Percentiles rank a stretch among this genome's conserved stretches.
Evolutionary conservation across 2,113 vertebrate species (phyloP).

Genomic region (Myocastor coypus): DNA sequence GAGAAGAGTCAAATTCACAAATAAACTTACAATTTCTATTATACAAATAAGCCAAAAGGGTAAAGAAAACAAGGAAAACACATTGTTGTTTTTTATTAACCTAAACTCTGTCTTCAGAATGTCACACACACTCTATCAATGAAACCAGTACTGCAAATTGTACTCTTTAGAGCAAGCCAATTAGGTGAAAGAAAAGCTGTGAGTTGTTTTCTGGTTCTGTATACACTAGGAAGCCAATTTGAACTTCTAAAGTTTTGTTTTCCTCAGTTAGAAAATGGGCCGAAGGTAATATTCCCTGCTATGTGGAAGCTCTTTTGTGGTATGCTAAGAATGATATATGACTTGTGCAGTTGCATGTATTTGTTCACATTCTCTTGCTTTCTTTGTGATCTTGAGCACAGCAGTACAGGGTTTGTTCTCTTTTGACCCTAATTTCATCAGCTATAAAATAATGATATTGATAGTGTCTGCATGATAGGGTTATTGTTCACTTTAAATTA

Average conservation of each 20-base stretch:
- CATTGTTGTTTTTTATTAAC: slow-evolving; percentile 64
- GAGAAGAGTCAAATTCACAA: slow-evolving; percentile 78
- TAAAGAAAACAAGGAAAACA: background rate
- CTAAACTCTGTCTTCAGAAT: slow-evolving; percentile 59
- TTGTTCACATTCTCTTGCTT: background rate
- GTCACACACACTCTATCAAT: background rate
- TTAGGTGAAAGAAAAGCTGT: background rate
- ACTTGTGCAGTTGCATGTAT: background rate
- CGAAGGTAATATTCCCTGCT: background rate
- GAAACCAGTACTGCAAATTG: slow-evolving; percentile 27
- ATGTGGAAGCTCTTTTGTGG: background rate
- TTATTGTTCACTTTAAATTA: slow-evolving; percentile 9
- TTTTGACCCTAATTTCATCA: background rate
- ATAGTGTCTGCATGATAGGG: background rate
- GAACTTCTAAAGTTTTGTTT: slow-evolving; percentile 1
- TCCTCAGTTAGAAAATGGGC: slow-evolving; percentile 16
- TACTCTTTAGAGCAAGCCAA: background rate
- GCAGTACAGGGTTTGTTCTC: background rate
- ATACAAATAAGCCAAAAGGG: slow-evolving; percentile 28
- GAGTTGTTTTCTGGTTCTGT: background rate
- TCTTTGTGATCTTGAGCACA: background rate
- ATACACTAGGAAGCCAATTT: background rate
- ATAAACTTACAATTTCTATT: slow-evolving; percentile 65
- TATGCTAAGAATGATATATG: background rate
- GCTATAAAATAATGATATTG: background rate